Evolutionary conservation across 1,140 invertebrate species (phyloP), one percentile per base, ranked within the genome.

Genomic region (Dolichoris vasculosae): DNA sequence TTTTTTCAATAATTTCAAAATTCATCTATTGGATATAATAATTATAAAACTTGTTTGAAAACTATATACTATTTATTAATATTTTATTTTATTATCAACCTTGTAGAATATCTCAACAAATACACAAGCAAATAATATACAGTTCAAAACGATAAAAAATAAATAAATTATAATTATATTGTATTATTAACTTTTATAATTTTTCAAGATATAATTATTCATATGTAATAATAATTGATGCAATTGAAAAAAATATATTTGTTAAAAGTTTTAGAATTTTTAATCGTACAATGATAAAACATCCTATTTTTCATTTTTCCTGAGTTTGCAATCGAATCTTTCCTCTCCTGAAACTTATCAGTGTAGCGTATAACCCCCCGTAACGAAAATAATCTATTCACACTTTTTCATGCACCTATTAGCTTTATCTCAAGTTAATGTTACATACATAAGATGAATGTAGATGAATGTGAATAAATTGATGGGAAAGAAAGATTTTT

Each of bases 391-490:
- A 75, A 84, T 84, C 64, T 15, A 69, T 84, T 23, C 63, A 67
- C 26, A 35, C 83, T 43, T 48, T 79, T 48, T 79, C 83, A 79
- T 64, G 75, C 82, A 46, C 75, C 75, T 79, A 23, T 46, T 35
- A 4, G 23, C 63, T 59, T 71, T 84, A 79, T 84, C 83, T 48
- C 46, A 79, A 79, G 71, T 84, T 32, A 84, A 32, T 84, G 83
- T 71, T 32, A 23, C 32, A 23, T 43, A 40, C 40, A 20, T 30
- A n/a, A 84, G 75, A 84, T 78, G 59, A 84, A 84, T 78, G 46
- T 55, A 20, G 63, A 84, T 83, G 7, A 55, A 83, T 83, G 55
- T 13, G 73, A 64, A 73, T 71, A 71, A 46, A 35, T 83, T 30
- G 40, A 75, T 15, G 59, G 11, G 40, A 59, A 59, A 51, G 23